Evolutionary conservation across 2,113 vertebrate species (phyloP).

Genomic region (Vicugna pacos): DNA sequence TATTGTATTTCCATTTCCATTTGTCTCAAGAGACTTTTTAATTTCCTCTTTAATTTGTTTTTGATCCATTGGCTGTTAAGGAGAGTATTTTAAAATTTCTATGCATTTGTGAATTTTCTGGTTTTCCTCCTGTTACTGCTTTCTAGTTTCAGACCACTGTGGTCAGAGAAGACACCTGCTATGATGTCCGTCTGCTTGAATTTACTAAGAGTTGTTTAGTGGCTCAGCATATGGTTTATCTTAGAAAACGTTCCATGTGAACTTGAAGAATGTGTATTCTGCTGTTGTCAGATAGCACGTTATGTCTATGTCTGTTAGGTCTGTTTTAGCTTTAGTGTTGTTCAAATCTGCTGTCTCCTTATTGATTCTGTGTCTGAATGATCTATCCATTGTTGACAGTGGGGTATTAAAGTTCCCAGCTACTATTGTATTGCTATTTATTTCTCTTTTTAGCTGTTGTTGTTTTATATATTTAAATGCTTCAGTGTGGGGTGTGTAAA

Average conservation of each 20-base stretch:
- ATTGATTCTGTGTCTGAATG: neutral
- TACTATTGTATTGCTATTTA: neutral
- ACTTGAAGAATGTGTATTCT: neutral
- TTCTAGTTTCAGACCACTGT: neutral
- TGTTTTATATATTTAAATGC: neutral
- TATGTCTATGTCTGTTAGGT: neutral
- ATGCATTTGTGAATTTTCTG: neutral
- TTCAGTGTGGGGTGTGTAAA: neutral
- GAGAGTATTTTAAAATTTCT: neutral
- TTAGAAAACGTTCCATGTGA: neutral
- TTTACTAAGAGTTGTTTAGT: neutral
- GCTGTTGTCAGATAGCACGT: neutral
- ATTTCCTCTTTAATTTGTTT: neutral
- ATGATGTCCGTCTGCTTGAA: neutral
- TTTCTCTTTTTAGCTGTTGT: neutral
- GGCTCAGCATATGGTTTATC: neutral
- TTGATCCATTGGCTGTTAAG: neutral
- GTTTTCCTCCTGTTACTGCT: neutral
- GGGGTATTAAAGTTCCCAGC: neutral
- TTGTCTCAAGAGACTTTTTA: neutral
- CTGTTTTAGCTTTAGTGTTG: neutral
- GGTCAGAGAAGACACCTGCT: neutral
- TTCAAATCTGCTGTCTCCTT: neutral
- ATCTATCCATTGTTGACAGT: neutral
- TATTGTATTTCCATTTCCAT: neutral